Evolutionary conservation across 2,113 vertebrate species (phyloP), one percentile per base, ranked within the genome.

Genomic region (Pyxicephalus adspersus): DNA sequence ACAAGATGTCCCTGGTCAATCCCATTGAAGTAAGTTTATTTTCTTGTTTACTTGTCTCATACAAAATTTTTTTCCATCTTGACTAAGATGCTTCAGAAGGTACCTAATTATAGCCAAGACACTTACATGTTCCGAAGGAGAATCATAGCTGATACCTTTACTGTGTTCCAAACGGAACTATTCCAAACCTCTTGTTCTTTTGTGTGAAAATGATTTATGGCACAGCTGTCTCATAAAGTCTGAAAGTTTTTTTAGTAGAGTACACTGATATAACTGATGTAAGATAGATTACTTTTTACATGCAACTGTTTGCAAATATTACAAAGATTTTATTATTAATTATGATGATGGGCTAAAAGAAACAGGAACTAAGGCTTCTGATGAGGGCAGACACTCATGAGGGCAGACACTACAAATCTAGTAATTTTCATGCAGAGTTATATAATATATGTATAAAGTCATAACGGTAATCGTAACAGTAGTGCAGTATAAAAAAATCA

Each of bases 21-120:
- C 63, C 22, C n/a, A 29, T 19, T 58, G 80, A 82, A 75, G 80
- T 82, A 82, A 82, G 80, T 66, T 66, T 82, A 82, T 82, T 66
- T 66, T 74, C 61, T 75, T 82, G 63, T 75, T 66, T 74, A 72
- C 80, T 75, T 81, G 61, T 60, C 26, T 65, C 71, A 75, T 82
- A 29, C 18, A 50, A 52, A 81, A 60, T 58, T 50, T 7, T 58
- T 75, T 81, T 82, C 71, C 80, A 45, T 66, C 70, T 66, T 54
- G 22, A 29, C 72, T 82, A 75, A 82, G 51, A 64, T 66, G 29
- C 26, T 63, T 61, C 51, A 23, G 51, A 81, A 73, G 28, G 17
- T 4, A 52, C 26, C 80, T 82, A 82, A 66, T 66, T 66, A 82
- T 82, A 82, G 80, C 54, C n/a, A 13, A 64, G 80, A 73, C n/a